These are phyloP conservation scores for Poecilia picta DNA, from an alignment of 2,797 vertebrate species.

Conservation along the genomic window DNA sequence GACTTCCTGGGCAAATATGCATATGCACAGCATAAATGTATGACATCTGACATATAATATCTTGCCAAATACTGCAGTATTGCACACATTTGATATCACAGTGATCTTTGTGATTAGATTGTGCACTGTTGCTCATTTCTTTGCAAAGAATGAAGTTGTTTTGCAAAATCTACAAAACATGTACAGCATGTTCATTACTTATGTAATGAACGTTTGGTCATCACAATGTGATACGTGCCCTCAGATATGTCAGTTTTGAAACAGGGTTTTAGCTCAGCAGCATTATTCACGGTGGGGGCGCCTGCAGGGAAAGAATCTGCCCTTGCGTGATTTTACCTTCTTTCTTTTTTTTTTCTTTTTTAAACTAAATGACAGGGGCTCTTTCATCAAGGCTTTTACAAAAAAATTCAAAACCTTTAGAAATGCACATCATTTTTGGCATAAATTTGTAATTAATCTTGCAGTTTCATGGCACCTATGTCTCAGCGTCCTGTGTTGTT, in stretches of 20 bases:
- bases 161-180: not conserved
- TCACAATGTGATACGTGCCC: conserved; percentile 2
- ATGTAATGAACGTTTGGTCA: not conserved
- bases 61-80: not conserved
- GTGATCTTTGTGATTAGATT: not conserved
- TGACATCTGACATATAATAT: not conserved
- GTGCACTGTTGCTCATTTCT: not conserved
- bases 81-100: not conserved
- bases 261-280: not conserved
- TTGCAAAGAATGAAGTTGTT: not conserved
- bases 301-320: conserved; percentile 13
- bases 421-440: conserved; percentile 29
- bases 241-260: not conserved
- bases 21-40: not conserved
- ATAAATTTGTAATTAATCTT: conserved; percentile 11
- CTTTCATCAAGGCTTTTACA: conserved; percentile 12
- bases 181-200: not conserved
- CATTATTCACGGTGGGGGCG: conserved; percentile 27
- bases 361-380: conserved; percentile 11
- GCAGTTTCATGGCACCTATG: conserved; percentile 21
- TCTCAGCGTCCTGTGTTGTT: conserved; percentile 65
- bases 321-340: not conserved
- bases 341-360: not conserved
- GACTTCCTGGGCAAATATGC: not conserved
- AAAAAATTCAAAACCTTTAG: conserved; percentile 29